Base-by-base conservation (phyloP, 2,113 vertebrate species). In the Progne subis region DNA sequence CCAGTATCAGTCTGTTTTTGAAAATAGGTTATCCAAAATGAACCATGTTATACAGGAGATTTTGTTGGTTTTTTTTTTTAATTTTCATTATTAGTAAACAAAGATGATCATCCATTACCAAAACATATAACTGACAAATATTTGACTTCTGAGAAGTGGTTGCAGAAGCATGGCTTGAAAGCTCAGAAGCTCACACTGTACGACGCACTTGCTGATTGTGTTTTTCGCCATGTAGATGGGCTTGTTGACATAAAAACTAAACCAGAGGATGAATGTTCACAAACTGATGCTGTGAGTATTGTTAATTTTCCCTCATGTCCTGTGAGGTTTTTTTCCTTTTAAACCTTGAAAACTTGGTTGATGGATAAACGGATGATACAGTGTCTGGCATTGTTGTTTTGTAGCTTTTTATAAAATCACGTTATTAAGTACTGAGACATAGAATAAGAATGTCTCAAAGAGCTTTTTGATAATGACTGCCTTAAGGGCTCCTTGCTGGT, bases 211-310 rank as follows among this genome's bases (percentile, higher is more conserved):
- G 97, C 97, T 7, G 97, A 98, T 52, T 98, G 98, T 52, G 94
- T 97, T 87, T 99, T 99, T 90, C 98, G 95, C 59, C 98, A 98
- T 3, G 94, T 86, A 5, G 98, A 98, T 74, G 98, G 98, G 15
- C 76, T 98, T 21, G 97, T 98, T 76, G 97, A 97, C 70, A 97
- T 98, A 93, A 98, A 98, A 98, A 94, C 86, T 90, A 98, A 98
- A 83, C 98, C 98, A 24, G 93, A 92, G 31, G 81, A 98, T 59
- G 97, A 98, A 88, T 96, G 68, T 41, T 37, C 96, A 50, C 98
- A 98, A 87, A 98, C 98, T 39, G 97, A 98, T 95, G 98, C 98
- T 81, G 98, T 98, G 92, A 96, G 98, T 98, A 68, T 56, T 75
- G 29, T 44, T 92, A 20, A 12, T 91, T 88, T 90, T 60, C 34